Evolutionary conservation across 1,140 invertebrate genomes (phyloP), one percentile per base, ranked within the genome.

Genomic region (Drosophila nasuta): DNA sequence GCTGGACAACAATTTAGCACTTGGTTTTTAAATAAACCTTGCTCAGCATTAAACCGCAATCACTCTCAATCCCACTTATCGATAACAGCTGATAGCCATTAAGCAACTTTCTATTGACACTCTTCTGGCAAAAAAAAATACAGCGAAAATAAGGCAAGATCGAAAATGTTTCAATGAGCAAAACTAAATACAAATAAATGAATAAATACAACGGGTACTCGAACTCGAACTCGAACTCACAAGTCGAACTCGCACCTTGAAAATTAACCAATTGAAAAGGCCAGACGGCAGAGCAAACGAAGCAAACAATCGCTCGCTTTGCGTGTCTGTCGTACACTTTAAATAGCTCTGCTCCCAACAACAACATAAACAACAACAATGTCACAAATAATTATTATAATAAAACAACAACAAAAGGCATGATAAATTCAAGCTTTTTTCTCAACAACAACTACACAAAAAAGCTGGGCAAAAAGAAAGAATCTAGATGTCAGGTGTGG

Each of bases 241-340:
- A 38, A 38, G 35, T 38, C 35, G 33, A 51, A 46, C 38, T 62
- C 67, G 59, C 67, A 70, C 49, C 59, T 70, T 56, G 38, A 58
- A 72, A 66, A 57, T 66, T 33, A 66, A 30, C 25, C 54, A 73
- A 73, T 66, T 66, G 52, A 45, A 48, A 71, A 41, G 11, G 48
- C 49, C 43, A 58, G 11, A 8, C n/a, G n/a, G 5, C 46, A 60
- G 35, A 58, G 5, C 57, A 33, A 66, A 49, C 48, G 28, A 59
- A 25, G 49, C 59, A 70, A 65, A 65, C 69, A 72, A 64, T 56
- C 66, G 51, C 7, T 45, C 35, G 30, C 41, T 62, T 63, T 70
- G 52, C 58, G 66, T 75, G 72, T 69, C 72, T 70, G 49, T 69
- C 57, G 41, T 43, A 52, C 65, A 51, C 52, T 57, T 67, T 62